A percentile compares a stretch with the other conserved stretches of the same genome.
These are phyloP conservation scores for Vanessa atalanta DNA, from an alignment of 1,140 invertebrate genomes.

Conservation along the genomic window DNA sequence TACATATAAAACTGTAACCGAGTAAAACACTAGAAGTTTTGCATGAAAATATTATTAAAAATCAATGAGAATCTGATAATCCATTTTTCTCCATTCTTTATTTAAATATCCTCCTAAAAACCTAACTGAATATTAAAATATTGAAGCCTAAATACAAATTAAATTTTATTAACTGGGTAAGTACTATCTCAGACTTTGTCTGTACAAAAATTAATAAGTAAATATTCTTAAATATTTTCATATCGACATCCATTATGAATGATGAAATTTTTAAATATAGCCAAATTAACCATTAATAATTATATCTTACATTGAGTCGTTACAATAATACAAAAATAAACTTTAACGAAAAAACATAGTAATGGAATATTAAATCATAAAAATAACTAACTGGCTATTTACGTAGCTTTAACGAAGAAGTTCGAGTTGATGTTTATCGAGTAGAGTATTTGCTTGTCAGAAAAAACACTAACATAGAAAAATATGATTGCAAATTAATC, in stretches of 20 bases:
- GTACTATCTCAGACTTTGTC: conserved; percentile 51
- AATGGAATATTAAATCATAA: neutral
- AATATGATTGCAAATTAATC: neutral
- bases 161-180: conserved; percentile 35
- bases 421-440: too few relatives aligned
- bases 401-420: too few relatives aligned
- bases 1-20: neutral
- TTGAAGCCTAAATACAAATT: conserved; percentile 33
- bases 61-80: neutral
- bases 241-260: too few relatives aligned
- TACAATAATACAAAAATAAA: neutral
- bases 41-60: neutral
- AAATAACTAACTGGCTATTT: neutral
- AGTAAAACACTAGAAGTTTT: neutral
- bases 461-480: neutral
- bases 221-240: neutral
- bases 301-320: neutral
- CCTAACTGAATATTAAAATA: conserved; percentile 25
- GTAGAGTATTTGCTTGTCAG: neutral
- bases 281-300: neutral
- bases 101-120: conserved; percentile 34
- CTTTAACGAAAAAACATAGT: neutral
- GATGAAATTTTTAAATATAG: neutral
- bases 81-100: conserved; percentile 1
- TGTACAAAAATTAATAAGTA: conserved; percentile 35